Percentiles rank a stretch among this genome's conserved stretches.
These are phyloP conservation scores for Hemiscyllium ocellatum DNA, from an alignment of 2,113 vertebrate genomes.

Conservation along the genomic window DNA sequence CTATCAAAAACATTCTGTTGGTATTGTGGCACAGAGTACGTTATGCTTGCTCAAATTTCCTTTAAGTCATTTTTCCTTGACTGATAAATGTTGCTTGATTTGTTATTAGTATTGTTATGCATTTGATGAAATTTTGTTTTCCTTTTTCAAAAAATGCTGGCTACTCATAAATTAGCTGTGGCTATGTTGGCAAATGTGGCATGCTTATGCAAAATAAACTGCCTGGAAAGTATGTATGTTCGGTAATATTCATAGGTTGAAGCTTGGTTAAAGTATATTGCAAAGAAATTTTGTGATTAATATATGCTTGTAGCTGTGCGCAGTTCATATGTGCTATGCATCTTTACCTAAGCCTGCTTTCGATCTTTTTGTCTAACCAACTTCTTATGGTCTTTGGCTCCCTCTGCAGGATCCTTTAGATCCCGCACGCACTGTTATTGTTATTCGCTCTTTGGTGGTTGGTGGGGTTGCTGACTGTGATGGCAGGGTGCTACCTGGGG, in stretches of 20 bases:
- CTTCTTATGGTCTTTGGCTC: slow-evolving; percentile 56
- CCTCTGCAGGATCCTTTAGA: slow-evolving; percentile 83
- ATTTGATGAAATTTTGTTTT: background rate
- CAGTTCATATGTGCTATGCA: background rate
- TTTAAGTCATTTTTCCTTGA: background rate
- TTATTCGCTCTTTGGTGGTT: slow-evolving; percentile 82
- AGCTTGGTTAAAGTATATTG: background rate
- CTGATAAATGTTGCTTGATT: background rate
- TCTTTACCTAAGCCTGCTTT: slow-evolving; percentile 15
- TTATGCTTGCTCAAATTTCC: background rate
- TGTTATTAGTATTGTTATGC: background rate
- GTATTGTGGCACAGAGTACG: background rate
- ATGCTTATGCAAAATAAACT: background rate
- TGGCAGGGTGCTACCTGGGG: slow-evolving; percentile 70
- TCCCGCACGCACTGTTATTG: slow-evolving; percentile 73
- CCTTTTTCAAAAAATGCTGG: background rate
- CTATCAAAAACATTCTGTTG: background rate
- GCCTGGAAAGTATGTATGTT: background rate
- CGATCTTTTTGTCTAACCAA: background rate
- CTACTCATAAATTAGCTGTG: background rate
- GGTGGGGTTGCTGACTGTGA: slow-evolving; percentile 70
- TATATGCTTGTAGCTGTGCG: background rate
- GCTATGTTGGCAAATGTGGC: background rate
- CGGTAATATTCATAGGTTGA: background rate
- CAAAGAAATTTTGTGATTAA: background rate